A percentile compares a stretch with the other conserved stretches of the same genome.
phyloP scores from a whole-genome alignment of 1,140 invertebrate genomes.

The Leucophenga varia region DNA sequence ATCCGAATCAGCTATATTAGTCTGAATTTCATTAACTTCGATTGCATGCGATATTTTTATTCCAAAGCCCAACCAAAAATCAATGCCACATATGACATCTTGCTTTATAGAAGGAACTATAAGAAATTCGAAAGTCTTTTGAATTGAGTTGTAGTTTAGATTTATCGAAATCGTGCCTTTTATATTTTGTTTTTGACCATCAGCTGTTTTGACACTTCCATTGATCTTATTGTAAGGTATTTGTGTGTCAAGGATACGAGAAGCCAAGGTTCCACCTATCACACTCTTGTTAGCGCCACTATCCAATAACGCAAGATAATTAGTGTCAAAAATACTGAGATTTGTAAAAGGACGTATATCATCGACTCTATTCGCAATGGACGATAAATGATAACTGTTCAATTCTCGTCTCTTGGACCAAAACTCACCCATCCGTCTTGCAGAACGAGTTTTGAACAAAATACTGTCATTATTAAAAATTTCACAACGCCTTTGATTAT shows the following conservation, averaged over 20 bases:
- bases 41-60: no score
- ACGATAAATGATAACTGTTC: background rate
- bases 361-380: background rate
- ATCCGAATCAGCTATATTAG: no score
- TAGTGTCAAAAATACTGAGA: background rate
- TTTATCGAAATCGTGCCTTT: background rate
- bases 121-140: slow-evolving; percentile 7
- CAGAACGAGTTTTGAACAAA: background rate
- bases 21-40: no score
- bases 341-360: slow-evolving; percentile 13
- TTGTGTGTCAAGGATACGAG: background rate
- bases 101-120: slow-evolving; percentile 10
- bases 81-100: slow-evolving; percentile 12
- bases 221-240: slow-evolving; percentile 1
- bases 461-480: background rate
- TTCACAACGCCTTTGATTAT: background rate
- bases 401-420: slow-evolving; percentile 1
- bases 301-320: slow-evolving; percentile 2
- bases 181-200: slow-evolving; percentile 7
- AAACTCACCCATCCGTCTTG: slow-evolving; percentile 2
- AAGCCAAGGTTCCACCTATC: background rate
- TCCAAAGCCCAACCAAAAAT: slow-evolving; percentile 14
- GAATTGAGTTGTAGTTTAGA: slow-evolving; percentile 5
- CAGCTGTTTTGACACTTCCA: slow-evolving; percentile 3
- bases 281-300: slow-evolving; percentile 15